These are phyloP conservation scores for Chauna torquata DNA, from an alignment of 2,113 vertebrate species.

Conservation along the genomic window DNA sequence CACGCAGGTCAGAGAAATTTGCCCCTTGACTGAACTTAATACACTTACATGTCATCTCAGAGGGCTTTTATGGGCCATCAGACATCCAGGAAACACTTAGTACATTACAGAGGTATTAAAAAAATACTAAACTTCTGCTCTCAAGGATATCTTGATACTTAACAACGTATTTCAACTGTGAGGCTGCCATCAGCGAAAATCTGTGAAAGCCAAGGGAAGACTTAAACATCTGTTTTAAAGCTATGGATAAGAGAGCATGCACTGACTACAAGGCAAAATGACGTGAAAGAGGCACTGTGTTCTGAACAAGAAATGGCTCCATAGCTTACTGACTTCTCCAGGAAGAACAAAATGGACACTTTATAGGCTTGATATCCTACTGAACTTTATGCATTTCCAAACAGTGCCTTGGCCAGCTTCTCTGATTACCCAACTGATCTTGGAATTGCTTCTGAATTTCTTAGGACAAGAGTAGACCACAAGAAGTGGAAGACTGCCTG, in stretches of 20 bases:
- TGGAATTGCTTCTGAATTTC: background rate
- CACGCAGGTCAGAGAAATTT: background rate
- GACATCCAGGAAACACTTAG: background rate
- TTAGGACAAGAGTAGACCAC: background rate
- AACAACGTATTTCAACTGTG: background rate
- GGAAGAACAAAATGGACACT: background rate
- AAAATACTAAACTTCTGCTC: background rate
- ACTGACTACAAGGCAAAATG: background rate
- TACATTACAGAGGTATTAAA: background rate
- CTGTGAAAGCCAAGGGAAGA: background rate
- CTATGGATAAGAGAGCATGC: background rate
- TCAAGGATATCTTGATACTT: background rate
- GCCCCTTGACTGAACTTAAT: background rate
- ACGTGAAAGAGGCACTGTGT: background rate
- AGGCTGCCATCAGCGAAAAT: background rate
- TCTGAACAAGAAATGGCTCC: background rate
- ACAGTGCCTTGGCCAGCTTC: background rate
- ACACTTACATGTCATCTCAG: background rate
- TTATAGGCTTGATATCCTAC: background rate
- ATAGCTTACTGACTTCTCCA: background rate
- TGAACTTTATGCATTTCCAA: background rate
- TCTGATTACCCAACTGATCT: fast-evolving
- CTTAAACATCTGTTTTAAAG: background rate
- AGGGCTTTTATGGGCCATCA: background rate
- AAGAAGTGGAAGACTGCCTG: background rate